Evolutionary conservation across 2,113 vertebrate species (phyloP).

Genomic region (Marcusenius ussheri): DNA sequence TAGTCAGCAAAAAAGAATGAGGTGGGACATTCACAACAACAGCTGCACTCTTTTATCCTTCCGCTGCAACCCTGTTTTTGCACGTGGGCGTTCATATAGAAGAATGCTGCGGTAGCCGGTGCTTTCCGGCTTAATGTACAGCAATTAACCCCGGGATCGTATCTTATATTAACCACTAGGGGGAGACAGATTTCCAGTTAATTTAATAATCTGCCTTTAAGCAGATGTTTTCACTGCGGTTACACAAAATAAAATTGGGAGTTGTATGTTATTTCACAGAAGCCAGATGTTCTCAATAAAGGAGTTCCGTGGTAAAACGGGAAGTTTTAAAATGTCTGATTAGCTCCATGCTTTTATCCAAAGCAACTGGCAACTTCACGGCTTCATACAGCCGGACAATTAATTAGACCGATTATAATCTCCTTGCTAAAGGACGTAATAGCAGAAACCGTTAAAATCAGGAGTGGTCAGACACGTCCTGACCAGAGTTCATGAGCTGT

Average conservation of each 20-base stretch:
- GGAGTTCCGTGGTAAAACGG: background rate
- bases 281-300: background rate
- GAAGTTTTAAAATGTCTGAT: background rate
- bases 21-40: background rate
- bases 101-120: background rate
- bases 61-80: background rate
- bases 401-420: background rate
- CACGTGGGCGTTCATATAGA: background rate
- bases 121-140: background rate
- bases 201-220: background rate
- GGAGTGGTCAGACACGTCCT: background rate
- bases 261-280: background rate
- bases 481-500: background rate
- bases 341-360: background rate
- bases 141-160: background rate
- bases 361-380: background rate
- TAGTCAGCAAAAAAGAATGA: background rate
- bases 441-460: background rate
- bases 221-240: background rate
- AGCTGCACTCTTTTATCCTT: background rate
- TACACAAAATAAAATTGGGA: background rate
- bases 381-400: background rate
- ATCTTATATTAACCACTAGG: background rate
- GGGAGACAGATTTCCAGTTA: constrained; percentile 1
- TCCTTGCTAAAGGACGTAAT: background rate